A percentile compares a stretch with the other conserved stretches of the same genome.
Evolutionary conservation across 2,888 invertebrate genomes (phyloP).

Genomic region (Xanthostigma xanthostigma): DNA sequence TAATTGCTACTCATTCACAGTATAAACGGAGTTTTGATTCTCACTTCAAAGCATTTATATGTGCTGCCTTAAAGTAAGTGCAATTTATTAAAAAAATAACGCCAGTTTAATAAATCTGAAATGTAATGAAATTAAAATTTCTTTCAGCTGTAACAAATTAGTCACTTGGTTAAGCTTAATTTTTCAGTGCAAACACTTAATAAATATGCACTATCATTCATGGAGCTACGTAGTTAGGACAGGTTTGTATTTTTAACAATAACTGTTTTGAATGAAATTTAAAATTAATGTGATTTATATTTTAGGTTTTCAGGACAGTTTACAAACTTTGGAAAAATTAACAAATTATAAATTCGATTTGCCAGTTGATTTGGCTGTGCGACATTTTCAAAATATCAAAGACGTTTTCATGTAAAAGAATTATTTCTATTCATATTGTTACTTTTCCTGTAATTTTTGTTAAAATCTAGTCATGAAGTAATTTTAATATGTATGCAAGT

Average conservation of each 20-base stretch:
- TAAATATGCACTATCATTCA: constrained; percentile 66
- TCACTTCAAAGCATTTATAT: constrained; percentile 96
- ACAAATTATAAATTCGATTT: constrained; percentile 78
- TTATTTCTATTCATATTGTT: background rate
- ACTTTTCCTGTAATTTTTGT: too few species aligned
- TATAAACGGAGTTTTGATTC: constrained; percentile 92
- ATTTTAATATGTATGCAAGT: too few species aligned
- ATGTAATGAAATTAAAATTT: constrained; percentile 11
- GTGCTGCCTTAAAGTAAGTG: constrained; percentile 85
- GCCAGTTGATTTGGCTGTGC: constrained; percentile 90
- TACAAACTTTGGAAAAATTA: constrained; percentile 78
- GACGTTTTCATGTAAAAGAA: constrained; percentile 68
- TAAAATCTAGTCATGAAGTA: too few species aligned
- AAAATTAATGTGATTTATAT: constrained; percentile 11
- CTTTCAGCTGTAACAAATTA: constrained; percentile 68
- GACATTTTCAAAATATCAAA: constrained; percentile 95
- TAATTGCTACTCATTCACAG: constrained; percentile 77
- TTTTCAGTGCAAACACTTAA: constrained; percentile 66
- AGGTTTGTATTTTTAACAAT: constrained; percentile 31
- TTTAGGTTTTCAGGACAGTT: constrained; percentile 85
- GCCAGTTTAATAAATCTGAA: constrained; percentile 1
- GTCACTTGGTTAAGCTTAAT: constrained; percentile 90
- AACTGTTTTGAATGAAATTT: background rate
- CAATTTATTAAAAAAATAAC: background rate
- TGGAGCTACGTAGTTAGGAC: constrained; percentile 95